A percentile compares a stretch with the other conserved stretches of the same genome.
Evolutionary conservation across 2,797 vertebrate species (phyloP).

Genomic region (Rhabdomys pumilio): DNA sequence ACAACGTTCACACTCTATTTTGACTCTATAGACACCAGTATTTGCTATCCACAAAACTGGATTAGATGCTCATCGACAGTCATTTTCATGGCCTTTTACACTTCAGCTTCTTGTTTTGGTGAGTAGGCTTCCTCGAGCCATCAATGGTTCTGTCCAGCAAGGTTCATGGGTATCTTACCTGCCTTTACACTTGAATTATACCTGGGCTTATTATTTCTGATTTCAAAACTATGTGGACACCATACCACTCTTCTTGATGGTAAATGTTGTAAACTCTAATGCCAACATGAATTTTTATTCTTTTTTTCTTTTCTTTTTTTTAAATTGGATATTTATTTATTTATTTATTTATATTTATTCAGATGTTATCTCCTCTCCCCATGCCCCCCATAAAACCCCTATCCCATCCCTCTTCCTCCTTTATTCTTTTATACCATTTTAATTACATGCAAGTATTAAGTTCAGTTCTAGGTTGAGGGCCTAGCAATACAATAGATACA

Average conservation of each 20-base stretch:
- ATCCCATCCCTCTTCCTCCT: no score
- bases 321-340: no score
- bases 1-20: not conserved
- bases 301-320: not conserved
- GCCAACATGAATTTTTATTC: not conserved
- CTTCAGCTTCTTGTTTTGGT: not conserved
- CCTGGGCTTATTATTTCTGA: constrained; percentile 11
- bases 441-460: no score
- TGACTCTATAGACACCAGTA: not conserved
- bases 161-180: not conserved
- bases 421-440: no score
- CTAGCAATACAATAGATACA: no score
- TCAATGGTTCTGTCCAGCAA: constrained; percentile 19
- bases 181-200: not conserved
- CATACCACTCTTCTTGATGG: not conserved
- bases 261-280: not conserved
- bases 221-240: constrained; percentile 29
- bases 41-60: not conserved
- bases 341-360: no score
- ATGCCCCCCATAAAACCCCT: no score
- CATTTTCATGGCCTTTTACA: not conserved
- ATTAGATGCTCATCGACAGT: not conserved
- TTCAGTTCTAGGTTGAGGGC: no score
- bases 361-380: no score
- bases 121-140: not conserved